These are phyloP conservation scores for Drosophila recens DNA, from an alignment of 2,888 invertebrate genomes.

Conservation along the genomic window DNA sequence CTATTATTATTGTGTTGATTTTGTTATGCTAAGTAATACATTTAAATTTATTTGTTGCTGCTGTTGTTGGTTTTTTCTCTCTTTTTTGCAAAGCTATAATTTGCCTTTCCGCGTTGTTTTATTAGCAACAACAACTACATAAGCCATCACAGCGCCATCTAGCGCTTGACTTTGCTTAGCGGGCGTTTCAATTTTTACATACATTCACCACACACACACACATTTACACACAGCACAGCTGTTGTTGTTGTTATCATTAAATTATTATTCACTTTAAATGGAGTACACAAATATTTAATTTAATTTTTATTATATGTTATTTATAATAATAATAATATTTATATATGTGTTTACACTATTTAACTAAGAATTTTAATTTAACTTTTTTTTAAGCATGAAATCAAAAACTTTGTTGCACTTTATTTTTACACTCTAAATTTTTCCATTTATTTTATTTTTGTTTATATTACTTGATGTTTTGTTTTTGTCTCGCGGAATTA, in stretches of 20 bases:
- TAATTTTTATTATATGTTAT: slow-evolving; percentile 21
- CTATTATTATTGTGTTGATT: slow-evolving; percentile 47
- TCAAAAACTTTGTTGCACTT: slow-evolving; percentile 65
- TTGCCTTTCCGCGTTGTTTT: slow-evolving; percentile 62
- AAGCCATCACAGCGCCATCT: slow-evolving; percentile 68
- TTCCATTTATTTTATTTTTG: slow-evolving; percentile 29
- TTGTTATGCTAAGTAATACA: slow-evolving; percentile 65
- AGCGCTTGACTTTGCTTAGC: slow-evolving; percentile 67
- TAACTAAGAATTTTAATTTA: slow-evolving; percentile 66
- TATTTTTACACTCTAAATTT: slow-evolving; percentile 24
- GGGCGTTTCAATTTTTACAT: slow-evolving; percentile 56
- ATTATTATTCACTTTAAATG: slow-evolving; percentile 28
- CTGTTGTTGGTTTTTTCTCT: slow-evolving; percentile 8
- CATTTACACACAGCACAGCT: slow-evolving; percentile 40
- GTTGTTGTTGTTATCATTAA: slow-evolving; percentile 38
- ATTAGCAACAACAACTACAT: slow-evolving; percentile 48
- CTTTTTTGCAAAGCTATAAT: slow-evolving; percentile 52
- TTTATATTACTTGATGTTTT: slow-evolving; percentile 21
- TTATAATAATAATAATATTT: slow-evolving; percentile 14
- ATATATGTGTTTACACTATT: slow-evolving; percentile 28
- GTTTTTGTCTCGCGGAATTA: slow-evolving; percentile 55
- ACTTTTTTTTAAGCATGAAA: slow-evolving; percentile 47
- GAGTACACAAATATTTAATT: slow-evolving; percentile 36
- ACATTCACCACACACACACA: slow-evolving; percentile 27
- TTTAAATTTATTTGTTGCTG: slow-evolving; percentile 63